Conservation (phyloP, 2,888 invertebrate genomes). For the Drosophila nr. medialis region DNA sequence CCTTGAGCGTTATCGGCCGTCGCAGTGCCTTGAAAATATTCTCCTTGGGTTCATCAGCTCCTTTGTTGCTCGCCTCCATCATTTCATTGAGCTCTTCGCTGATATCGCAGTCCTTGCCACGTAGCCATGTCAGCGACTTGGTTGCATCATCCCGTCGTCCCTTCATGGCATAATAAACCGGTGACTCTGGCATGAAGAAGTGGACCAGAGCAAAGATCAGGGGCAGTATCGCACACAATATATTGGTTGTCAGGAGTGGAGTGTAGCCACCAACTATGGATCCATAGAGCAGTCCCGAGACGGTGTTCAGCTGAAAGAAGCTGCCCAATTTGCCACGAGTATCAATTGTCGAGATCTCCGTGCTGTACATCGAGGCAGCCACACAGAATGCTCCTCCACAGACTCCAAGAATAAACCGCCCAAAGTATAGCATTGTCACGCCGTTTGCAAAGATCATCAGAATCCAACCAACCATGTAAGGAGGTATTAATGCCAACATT, state of each 20-base stretch:
- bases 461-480: conserved; percentile 90
- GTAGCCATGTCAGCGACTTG: conserved; percentile 88
- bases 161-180: conserved; percentile 88
- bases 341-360: conserved; percentile 92
- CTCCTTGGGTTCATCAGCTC: conserved; percentile 82
- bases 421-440: conserved; percentile 73
- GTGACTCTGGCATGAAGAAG: conserved; percentile 94
- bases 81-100: conserved; percentile 86
- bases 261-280: conserved; percentile 87
- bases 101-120: conserved; percentile 89
- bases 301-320: conserved; percentile 93
- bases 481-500: conserved; percentile 85
- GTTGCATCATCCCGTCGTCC: conserved; percentile 88
- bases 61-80: conserved; percentile 67
- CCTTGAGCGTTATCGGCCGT: conserved; percentile 87
- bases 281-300: conserved; percentile 90
- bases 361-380: conserved; percentile 92
- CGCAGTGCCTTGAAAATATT: conserved; percentile 86
- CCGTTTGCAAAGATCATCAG: conserved; percentile 90
- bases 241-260: conserved; percentile 60
- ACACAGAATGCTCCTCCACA: conserved; percentile 90
- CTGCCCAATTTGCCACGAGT: conserved; percentile 93
- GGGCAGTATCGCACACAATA: conserved; percentile 83
- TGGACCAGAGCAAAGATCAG: conserved; percentile 89
- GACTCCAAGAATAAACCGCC: conserved; percentile 75